Base-by-base conservation (phyloP, 2,797 vertebrate species). In the Amphiprion clarkii region DNA sequence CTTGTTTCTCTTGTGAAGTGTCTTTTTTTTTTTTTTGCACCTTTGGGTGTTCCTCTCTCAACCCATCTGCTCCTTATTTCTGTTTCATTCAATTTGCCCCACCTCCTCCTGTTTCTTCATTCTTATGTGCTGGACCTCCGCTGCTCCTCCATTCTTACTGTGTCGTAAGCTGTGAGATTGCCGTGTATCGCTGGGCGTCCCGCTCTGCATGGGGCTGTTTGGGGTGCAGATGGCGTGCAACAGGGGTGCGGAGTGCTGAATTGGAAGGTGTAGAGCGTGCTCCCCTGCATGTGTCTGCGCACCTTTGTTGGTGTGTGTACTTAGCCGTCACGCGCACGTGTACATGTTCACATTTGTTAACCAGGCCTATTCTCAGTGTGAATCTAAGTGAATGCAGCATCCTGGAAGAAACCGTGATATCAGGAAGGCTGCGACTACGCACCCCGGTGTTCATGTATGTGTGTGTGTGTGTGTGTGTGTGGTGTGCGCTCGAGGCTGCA, bases 151-250 rank as follows among this genome's bases (percentile, higher is more conserved):
- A 12, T 27, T 79, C 64, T 36, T 62, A 25, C 73, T 74, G 57
- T 80, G 77, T 70, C 79, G 66, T 68, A 67, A 84, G 78, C 59
- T 58, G 61, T 56, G 63, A 79, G 49, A 81, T 69, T 76, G 53
- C 72, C 59, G 58, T 42, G 13, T 46, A 39, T 65, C 67, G 21
- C 52, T 12, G 27, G 67, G 52, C 44, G 4, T 31, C 27, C 67
- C 40, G 67, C 78, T 71, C 77, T 79, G 75, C 55, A 42, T 72
- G 79, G 51, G 55, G 75, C 71, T 78, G 72, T 87, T 71, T 67
- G 71, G 74, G 57, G 54, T 66, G 59, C 77, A 76, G 76, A 83
- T 74, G 67, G 71, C 55, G 46, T 71, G 61, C 42, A 51, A 69
- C 64, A 52, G 57, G 42, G 16, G 40, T 53, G 44, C 11, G 14